Evolutionary conservation across 2,797 vertebrate species (phyloP), one percentile per base, ranked within the genome.

Genomic region (Nasua narica): DNA sequence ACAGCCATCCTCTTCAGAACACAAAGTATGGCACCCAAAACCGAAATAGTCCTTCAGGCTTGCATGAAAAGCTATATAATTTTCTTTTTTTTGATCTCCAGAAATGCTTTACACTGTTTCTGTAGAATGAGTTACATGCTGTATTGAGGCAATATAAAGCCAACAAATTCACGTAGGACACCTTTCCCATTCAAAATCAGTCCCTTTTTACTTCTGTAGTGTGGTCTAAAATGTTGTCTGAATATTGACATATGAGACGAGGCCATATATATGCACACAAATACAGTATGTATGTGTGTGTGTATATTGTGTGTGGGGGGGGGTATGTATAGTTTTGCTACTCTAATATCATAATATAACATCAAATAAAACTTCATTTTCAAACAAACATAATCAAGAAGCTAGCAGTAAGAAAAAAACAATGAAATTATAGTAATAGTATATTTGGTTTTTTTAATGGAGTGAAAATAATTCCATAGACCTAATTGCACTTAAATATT

Each of bases 101-200:
- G 77, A 92, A 92, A 92, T 56, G 0, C 3, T 95, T 92, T 94
- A 72, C 48, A 92, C 78, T 60, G 15, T 93, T 97, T 78, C 78
- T 81, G n/a, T 10, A 70, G 70, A 83, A 60, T 48, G 40, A 92
- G 76, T 95, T 85, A 94, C 86, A 94, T 93, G 48, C 56, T 85
- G n/a, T 14, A 72, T 62, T 69, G 60, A 85, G 29, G 62, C 60
- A 87, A 43, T 52, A 70, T n/a, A 94, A 96, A 91, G 62, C 8
- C 65, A 97, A 94, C 56, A 43, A 93, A 91, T 91, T 56, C 25
- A 88, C 29, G 77, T 46, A 79, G 48, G 9, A 91, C 50, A 90
- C 4, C 48, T 84, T 85, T 95, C 52, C 52, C 43, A 18, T 67
- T 94, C 40, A 62, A 76, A 79, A 93, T 58, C 35, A 74, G 50